Evolutionary conservation across 2,797 vertebrate species (phyloP).

Genomic region (Gymnothorax reevesii): DNA sequence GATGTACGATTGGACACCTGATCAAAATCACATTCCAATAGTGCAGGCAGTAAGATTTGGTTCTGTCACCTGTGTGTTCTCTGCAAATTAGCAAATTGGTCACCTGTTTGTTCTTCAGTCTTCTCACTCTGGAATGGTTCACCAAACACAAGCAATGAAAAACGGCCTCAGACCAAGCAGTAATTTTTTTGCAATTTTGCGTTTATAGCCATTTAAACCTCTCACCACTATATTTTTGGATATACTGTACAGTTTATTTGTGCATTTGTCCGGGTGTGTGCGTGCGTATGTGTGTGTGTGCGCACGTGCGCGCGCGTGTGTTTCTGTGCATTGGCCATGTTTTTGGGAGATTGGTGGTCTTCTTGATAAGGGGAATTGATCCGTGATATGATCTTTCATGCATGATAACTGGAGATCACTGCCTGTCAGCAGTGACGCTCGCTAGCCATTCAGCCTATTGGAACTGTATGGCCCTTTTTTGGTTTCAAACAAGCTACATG

Average conservation of each 20-base stretch:
- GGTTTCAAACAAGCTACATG: background rate
- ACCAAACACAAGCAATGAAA: no score
- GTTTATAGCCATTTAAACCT: background rate
- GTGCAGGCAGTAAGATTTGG: no score
- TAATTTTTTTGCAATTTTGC: no score
- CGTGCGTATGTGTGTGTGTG: background rate
- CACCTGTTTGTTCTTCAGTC: no score
- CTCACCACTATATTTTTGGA: background rate
- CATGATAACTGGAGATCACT: conserved; percentile 15
- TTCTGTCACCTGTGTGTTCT: no score
- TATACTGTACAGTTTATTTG: background rate
- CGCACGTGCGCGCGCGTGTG: conserved; percentile 12
- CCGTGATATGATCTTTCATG: conserved; percentile 26
- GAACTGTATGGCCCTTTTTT: conserved; percentile 3
- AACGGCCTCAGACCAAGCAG: no score
- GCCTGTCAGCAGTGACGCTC: background rate
- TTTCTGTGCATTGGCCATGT: background rate
- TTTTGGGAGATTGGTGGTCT: conserved; percentile 6
- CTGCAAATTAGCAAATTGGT: no score
- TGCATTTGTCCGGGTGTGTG: background rate
- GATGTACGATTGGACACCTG: no score
- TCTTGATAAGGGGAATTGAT: conserved; percentile 21
- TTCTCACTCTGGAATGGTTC: no score
- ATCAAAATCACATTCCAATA: no score
- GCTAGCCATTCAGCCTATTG: conserved; percentile 16